These are phyloP conservation scores for Zele albiditarsus DNA, from an alignment of 2,888 invertebrate genomes.

Conservation along the genomic window DNA sequence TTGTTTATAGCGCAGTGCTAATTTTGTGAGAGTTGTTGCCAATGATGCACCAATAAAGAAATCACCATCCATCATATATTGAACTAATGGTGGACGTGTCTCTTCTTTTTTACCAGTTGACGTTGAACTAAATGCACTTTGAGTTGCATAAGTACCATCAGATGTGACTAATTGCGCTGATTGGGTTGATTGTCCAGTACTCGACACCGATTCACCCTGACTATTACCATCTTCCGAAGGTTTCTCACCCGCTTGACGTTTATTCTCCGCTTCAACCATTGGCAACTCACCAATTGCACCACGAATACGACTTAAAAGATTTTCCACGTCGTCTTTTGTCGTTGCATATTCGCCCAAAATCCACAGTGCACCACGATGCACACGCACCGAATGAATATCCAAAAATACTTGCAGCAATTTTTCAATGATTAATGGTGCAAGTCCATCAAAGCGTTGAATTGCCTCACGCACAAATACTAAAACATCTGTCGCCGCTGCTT, in stretches of 20 bases:
- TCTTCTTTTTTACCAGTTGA: constrained; percentile 78
- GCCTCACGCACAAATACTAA: constrained; percentile 96
- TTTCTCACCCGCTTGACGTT: constrained; percentile 83
- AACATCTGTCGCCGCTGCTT: constrained; percentile 94
- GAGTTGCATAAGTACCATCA: constrained; percentile 99
- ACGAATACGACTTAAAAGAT: constrained; percentile 85
- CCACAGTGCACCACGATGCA: constrained; percentile 96
- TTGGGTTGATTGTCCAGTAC: constrained; percentile 37
- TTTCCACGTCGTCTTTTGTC: constrained; percentile 82
- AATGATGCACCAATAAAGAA: constrained; percentile 96
- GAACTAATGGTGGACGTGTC: constrained; percentile 85
- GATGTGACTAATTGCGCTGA: constrained; percentile 90
- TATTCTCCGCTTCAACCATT: constrained; percentile 79
- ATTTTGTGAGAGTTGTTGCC: constrained; percentile 91
- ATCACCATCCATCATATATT: constrained; percentile 94
- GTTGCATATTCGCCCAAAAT: constrained; percentile 97
- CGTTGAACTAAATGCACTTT: constrained; percentile 94
- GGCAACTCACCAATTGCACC: constrained; percentile 79
- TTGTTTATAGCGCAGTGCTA: constrained; percentile 79
- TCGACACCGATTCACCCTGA: not conserved
- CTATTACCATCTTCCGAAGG: constrained; percentile 73
- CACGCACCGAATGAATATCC: constrained; percentile 91
- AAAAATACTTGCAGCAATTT: constrained; percentile 78
- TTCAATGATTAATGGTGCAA: constrained; percentile 88
- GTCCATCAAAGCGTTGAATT: constrained; percentile 91